Percentiles rank a stretch among this genome's conserved stretches.
Evolutionary conservation across 2,888 invertebrate species (phyloP).

Genomic region (Andrena bicolor): DNA sequence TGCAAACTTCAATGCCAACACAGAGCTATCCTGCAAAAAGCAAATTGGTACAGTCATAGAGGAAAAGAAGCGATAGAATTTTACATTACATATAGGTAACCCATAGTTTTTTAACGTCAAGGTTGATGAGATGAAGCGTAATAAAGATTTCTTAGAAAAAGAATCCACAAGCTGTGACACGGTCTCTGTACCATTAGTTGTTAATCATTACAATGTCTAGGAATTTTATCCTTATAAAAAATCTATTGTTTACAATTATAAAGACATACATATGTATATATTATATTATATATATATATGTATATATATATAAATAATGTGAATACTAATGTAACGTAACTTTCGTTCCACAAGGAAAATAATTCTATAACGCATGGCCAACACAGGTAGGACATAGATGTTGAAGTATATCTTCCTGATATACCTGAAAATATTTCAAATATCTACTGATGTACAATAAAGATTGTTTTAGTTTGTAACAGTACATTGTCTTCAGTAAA

Average conservation of each 20-base stretch:
- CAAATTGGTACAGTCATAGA: slow-evolving; percentile 77
- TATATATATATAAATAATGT: slow-evolving; percentile 29
- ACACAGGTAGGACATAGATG: slow-evolving; percentile 24
- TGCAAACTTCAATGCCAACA: slow-evolving; percentile 73
- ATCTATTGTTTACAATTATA: slow-evolving; percentile 30
- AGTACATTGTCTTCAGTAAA: slow-evolving; percentile 40
- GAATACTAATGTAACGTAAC: slow-evolving; percentile 60
- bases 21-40: slow-evolving; percentile 80
- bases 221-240: slow-evolving; percentile 29
- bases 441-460: slow-evolving; percentile 19
- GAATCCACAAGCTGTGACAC: slow-evolving; percentile 15
- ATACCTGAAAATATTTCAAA: slow-evolving; percentile 56
- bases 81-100: slow-evolving; percentile 20
- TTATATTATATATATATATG: slow-evolving; percentile 13
- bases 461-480: slow-evolving; percentile 1
- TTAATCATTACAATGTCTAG: slow-evolving; percentile 29
- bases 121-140: not conserved
- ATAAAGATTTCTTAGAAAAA: slow-evolving; percentile 30
- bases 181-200: slow-evolving; percentile 18
- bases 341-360: slow-evolving; percentile 47
- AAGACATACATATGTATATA: slow-evolving; percentile 8
- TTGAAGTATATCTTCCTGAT: slow-evolving; percentile 33
- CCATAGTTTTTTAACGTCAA: not conserved
- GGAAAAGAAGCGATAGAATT: slow-evolving; percentile 70
- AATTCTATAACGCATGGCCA: slow-evolving; percentile 28